Evolutionary conservation across 2,797 vertebrate genomes (phyloP).

Genomic region (Pseudocheirus occidentalis): DNA sequence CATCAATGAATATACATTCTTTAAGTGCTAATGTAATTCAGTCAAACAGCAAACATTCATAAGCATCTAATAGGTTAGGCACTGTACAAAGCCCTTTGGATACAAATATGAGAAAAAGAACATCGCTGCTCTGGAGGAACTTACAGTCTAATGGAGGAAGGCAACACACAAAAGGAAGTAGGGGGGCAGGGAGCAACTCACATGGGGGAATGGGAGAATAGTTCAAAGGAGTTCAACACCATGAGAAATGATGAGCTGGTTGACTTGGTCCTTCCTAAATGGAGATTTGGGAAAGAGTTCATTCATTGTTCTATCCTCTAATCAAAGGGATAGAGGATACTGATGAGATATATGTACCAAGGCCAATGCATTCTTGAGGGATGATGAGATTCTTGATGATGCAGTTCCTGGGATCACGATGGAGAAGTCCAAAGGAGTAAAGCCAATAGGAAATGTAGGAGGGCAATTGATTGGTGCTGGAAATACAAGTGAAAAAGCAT

Average conservation of each 20-base stretch:
- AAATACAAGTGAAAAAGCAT: background rate
- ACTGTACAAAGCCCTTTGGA: background rate
- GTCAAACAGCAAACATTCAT: background rate
- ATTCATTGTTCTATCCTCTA: background rate
- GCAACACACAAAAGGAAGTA: background rate
- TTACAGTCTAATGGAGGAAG: background rate
- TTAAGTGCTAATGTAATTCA: background rate
- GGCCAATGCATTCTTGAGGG: background rate
- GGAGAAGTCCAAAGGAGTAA: background rate
- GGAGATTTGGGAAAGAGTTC: background rate
- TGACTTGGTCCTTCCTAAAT: background rate
- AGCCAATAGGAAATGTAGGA: background rate
- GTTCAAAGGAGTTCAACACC: background rate
- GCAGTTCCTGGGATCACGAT: background rate
- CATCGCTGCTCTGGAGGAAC: background rate
- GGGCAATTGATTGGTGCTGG: background rate
- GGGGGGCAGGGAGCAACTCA: too few relatives aligned
- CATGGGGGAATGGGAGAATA: background rate
- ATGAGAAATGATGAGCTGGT: background rate
- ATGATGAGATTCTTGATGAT: background rate
- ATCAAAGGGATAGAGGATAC: background rate
- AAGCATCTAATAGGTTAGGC: background rate
- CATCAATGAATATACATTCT: background rate
- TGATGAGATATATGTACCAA: background rate
- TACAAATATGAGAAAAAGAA: background rate